Evolutionary conservation across 2,113 vertebrate genomes (phyloP).

Genomic region (Dromas ardeola): DNA sequence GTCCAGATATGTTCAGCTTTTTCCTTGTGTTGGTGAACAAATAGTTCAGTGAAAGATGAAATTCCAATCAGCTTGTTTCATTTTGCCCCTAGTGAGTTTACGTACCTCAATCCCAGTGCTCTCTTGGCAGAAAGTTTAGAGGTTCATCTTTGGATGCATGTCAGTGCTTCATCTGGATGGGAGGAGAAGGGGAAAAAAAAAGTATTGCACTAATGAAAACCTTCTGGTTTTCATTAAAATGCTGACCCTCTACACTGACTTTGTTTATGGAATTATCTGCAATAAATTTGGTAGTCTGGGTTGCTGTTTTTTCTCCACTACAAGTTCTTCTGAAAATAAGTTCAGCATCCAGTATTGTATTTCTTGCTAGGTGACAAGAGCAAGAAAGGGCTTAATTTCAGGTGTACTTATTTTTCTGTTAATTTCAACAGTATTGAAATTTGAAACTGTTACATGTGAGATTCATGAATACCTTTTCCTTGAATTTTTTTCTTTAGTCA

Average conservation of each 20-base stretch:
- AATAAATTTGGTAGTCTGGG: neutral
- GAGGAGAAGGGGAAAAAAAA: neutral
- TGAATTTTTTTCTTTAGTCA: neutral
- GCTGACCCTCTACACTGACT: neutral
- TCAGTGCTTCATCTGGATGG: conserved; percentile 48
- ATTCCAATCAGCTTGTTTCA: conserved; percentile 48
- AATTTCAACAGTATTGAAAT: neutral
- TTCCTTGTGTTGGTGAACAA: conserved; percentile 46
- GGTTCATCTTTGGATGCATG: neutral
- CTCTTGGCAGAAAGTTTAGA: conserved; percentile 41
- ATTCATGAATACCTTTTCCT: neutral
- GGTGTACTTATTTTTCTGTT: neutral
- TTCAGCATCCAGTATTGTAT: too few species aligned
- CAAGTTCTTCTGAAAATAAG: too few species aligned
- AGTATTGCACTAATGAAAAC: conserved; percentile 19
- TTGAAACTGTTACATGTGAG: neutral
- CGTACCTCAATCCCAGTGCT: neutral
- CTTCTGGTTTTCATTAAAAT: conserved; percentile 47
- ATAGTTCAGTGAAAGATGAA: conserved; percentile 36
- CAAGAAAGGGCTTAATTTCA: neutral
- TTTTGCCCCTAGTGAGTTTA: conserved; percentile 45
- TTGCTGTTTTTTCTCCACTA: neutral
- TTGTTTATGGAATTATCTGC: conserved; percentile 43
- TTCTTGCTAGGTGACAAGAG: neutral
- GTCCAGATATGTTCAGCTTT: conserved; percentile 22